A percentile compares a stretch with the other conserved stretches of the same genome.
These are phyloP conservation scores for Stegastes partitus DNA, from an alignment of 2,113 vertebrate species.

Conservation along the genomic window DNA sequence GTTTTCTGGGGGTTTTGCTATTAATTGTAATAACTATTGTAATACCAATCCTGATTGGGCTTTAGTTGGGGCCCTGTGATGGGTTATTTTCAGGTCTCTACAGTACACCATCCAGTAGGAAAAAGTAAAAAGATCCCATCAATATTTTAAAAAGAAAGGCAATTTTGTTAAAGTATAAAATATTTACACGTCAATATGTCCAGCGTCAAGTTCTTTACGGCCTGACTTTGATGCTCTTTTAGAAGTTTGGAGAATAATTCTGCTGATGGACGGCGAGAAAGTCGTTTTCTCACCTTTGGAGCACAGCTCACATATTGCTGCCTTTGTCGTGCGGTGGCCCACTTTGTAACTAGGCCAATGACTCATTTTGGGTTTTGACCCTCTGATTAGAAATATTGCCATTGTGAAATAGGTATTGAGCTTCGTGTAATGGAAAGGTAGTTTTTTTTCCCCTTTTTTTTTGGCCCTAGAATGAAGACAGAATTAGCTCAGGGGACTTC, in stretches of 20 bases:
- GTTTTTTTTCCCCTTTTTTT: too few relatives aligned
- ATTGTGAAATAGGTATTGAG: constrained; percentile 15
- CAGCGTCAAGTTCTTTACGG: background rate
- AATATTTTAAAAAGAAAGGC: background rate
- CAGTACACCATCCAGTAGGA: background rate
- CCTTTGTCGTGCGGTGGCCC: background rate
- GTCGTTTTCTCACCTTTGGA: background rate
- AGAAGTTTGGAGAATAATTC: background rate
- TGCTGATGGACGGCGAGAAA: background rate
- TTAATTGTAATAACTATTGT: background rate
- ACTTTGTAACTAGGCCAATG: constrained; percentile 5
- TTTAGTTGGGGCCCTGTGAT: background rate
- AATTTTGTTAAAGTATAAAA: background rate
- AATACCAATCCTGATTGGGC: background rate
- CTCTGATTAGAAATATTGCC: constrained; percentile 13
- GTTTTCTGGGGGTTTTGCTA: background rate
- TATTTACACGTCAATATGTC: background rate
- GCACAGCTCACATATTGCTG: background rate
- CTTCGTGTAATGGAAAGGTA: background rate
- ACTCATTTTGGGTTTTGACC: constrained; percentile 28
- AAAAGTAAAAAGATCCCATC: background rate
- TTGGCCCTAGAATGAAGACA: background rate
- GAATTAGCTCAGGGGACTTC: background rate
- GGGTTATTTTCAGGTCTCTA: background rate
- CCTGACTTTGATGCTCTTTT: background rate